Evolutionary conservation across 2,888 invertebrate species (phyloP), one percentile per base, ranked within the genome.

Genomic region (Trichacis sp.): DNA sequence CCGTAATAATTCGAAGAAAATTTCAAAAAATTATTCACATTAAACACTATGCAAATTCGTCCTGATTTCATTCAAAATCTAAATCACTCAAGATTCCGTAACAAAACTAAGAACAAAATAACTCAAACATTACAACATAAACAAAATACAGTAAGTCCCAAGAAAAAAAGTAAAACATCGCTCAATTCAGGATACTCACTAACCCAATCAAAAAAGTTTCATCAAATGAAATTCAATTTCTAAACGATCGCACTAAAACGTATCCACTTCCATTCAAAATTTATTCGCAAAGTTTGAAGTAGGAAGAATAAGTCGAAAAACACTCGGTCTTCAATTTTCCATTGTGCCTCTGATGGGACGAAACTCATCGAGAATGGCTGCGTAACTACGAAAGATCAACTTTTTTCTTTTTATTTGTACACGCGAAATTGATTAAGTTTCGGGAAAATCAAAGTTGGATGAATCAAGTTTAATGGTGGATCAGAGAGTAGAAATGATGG

Each of bases 391-490:
- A 33, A 29, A 9, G 29, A n/a, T 33, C 33, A 11, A 9, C 11
- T n/a, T 11, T 33, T 33, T 33, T 33, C n/a, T 6, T 33, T n/a
- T 11, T 9, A 11, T 52, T 20, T 52, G 29, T 52, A 40, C 43
- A 30, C 43, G 24, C 14, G 30, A 43, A 43, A 52, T 52, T 52
- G 52, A 17, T 43, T 24, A 52, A 52, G 52, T 52, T 52, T 43
- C 24, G 30, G 12, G 17, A 20, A 30, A 52, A 43, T 52, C 43
- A 18, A 43, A 52, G 52, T 42, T 52, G 42, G 24, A 51, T 51
- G 51, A 51, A 42, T 50, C 49, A 36, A 50, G 49, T 50, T 48
- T 48, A 48, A 48, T 48, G 30, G 14, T 12, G 48, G 33, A 48
- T 48, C 48, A 24, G 17, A 30, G 30, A 24, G 15, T 17, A 33